Conservation (phyloP, 2,797 vertebrate genomes). For the Cheirogaleus major region DNA sequence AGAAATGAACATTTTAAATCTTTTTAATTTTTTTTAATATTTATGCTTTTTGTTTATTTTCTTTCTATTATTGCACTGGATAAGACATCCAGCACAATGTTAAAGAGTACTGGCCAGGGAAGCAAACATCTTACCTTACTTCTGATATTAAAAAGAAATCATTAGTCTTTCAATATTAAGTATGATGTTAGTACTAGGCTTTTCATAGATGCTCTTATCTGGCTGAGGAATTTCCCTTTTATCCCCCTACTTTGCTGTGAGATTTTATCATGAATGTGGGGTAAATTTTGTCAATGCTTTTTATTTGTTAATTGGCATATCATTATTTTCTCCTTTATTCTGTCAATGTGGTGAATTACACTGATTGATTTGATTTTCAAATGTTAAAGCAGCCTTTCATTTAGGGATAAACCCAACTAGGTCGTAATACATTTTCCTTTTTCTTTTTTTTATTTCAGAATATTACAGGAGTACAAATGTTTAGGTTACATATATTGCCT, state of each 20-base stretch:
- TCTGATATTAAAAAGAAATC: background rate
- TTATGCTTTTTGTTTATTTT: background rate
- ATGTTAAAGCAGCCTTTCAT: background rate
- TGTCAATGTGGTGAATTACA: background rate
- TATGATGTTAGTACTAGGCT: background rate
- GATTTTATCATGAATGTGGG: background rate
- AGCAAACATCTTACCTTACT: background rate
- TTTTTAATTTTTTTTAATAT: background rate
- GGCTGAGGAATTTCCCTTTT: background rate
- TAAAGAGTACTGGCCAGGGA: background rate
- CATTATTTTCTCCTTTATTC: background rate
- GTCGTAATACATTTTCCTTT: background rate
- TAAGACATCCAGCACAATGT: background rate
- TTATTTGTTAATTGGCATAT: background rate
- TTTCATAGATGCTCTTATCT: background rate
- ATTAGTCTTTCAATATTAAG: background rate
- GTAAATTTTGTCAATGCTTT: constrained; percentile 8
- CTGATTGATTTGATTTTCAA: background rate
- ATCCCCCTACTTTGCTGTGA: background rate
- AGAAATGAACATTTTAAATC: background rate
- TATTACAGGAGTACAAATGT: too few relatives aligned
- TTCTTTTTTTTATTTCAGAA: background rate
- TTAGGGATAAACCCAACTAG: background rate
- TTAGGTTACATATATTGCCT: too few relatives aligned
- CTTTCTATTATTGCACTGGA: background rate